Evolutionary conservation across 2,797 vertebrate genomes (phyloP), one percentile per base, ranked within the genome.

Genomic region (Menidia menidia): DNA sequence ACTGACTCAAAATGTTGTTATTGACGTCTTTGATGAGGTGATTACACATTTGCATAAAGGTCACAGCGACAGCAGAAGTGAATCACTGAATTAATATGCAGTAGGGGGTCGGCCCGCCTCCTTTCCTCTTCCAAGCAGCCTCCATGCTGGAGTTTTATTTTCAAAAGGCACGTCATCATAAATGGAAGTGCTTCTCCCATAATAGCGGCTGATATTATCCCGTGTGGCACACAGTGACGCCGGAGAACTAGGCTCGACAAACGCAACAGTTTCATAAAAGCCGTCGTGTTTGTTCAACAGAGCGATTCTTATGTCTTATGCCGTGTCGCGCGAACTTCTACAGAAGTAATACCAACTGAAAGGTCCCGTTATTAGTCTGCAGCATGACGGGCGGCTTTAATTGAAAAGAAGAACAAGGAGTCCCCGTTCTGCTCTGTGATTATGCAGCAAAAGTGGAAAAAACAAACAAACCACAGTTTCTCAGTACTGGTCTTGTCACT

Each of bases 21-120:
- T 53, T 87, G 83, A 86, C 73, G 73, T 87, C 63, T 83, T 75
- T 84, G 73, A 78, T 77, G 75, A 79, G 65, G 80, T 84, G 84
- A 89, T 86, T 62, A 31, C 25, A 69, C 75, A 73, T 87, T 87
- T 80, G 61, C 68, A 68, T 69, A 64, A 83, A 89, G 75, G 86
- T 82, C 86, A 78, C 4, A 5, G 64, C 25, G 14, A 67, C 64
- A 55, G 70, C 51, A 15, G 73, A 39, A 15, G 11, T 88, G 78
- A 91, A 71, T 89, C 81, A 85, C 60, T 45, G 15, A 63, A 64
- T 41, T 31, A 16, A 14, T 53, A 58, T 35, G 3, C 86, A 70
- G 66, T 47, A 56, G 81, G 81, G 71, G 82, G 78, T 74, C 73
- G 30, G 4, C 16, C 19, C 19, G 14, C 39, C 52, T 61, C 53